Conservation (phyloP, 2,113 vertebrate genomes). For the zebrafish (Danio rerio) region DNA sequence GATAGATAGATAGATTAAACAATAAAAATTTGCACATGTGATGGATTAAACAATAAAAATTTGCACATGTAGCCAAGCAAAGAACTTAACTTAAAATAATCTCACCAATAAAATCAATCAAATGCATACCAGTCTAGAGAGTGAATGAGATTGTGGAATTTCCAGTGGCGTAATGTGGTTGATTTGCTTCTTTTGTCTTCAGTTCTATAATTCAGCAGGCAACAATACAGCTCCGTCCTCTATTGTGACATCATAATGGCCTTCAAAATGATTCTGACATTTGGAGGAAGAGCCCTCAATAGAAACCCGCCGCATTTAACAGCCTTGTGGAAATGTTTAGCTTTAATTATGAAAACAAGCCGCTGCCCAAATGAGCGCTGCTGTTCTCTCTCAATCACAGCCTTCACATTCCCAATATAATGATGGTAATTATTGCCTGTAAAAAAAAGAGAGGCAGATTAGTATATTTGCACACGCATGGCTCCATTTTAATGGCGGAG, state of each 20-base stretch:
- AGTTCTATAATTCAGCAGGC: not conserved
- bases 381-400: slow-evolving; percentile 56
- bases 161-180: not conserved
- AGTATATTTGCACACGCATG: slow-evolving; percentile 58
- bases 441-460: slow-evolving; percentile 58
- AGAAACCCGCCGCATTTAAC: slow-evolving; percentile 30
- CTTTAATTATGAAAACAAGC: slow-evolving; percentile 57
- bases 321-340: slow-evolving; percentile 50
- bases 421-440: slow-evolving; percentile 56
- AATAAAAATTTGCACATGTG: too few species aligned
- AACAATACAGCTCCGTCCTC: slow-evolving; percentile 8
- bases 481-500: slow-evolving; percentile 26
- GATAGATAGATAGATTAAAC: too few species aligned
- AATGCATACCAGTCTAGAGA: not conserved
- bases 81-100: too few species aligned
- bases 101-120: not conserved
- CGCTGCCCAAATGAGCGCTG: slow-evolving; percentile 45
- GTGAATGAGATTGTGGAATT: not conserved
- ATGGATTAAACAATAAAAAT: too few species aligned
- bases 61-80: too few species aligned
- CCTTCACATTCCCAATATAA: slow-evolving; percentile 56
- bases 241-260: slow-evolving; percentile 42
- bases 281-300: slow-evolving; percentile 37
- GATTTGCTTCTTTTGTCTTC: slow-evolving; percentile 20
- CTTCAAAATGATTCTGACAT: slow-evolving; percentile 33